Percentiles rank a stretch among this genome's conserved stretches.
phyloP scores from a whole-genome alignment of 2,113 vertebrate species.

The Grammomys surdaster region DNA sequence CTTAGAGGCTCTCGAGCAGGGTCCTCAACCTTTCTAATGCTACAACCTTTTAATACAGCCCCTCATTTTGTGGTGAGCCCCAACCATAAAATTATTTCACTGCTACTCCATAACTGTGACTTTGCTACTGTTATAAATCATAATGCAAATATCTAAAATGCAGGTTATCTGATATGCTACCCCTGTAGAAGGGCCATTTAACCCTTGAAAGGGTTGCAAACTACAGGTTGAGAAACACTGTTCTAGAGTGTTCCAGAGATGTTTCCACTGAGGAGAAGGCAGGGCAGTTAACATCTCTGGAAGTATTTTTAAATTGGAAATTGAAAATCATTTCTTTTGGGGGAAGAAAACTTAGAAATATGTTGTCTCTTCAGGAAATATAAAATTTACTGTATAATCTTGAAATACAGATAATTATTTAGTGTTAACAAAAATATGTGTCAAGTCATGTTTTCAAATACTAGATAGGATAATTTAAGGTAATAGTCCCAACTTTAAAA shows the following conservation, averaged over 20 bases:
- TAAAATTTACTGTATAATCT: background rate
- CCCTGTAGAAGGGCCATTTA: background rate
- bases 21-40: too few species aligned
- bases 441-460: background rate
- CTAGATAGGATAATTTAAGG: background rate
- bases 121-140: too few species aligned
- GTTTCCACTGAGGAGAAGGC: background rate
- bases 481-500: background rate
- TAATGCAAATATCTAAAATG: too few species aligned
- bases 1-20: background rate
- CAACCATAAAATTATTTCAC: too few species aligned
- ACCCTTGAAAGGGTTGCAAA: background rate
- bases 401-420: background rate
- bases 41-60: too few species aligned
- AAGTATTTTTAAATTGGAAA: background rate
- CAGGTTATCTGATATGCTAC: background rate
- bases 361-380: background rate
- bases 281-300: background rate
- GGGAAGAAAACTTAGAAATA: background rate
- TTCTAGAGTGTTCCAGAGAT: background rate
- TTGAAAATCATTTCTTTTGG: background rate
- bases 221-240: background rate
- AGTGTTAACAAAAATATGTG: background rate
- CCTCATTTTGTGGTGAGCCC: too few species aligned
- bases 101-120: too few species aligned